These are phyloP conservation scores for Alfaro cultratus DNA, from an alignment of 2,797 vertebrate species.

Conservation along the genomic window DNA sequence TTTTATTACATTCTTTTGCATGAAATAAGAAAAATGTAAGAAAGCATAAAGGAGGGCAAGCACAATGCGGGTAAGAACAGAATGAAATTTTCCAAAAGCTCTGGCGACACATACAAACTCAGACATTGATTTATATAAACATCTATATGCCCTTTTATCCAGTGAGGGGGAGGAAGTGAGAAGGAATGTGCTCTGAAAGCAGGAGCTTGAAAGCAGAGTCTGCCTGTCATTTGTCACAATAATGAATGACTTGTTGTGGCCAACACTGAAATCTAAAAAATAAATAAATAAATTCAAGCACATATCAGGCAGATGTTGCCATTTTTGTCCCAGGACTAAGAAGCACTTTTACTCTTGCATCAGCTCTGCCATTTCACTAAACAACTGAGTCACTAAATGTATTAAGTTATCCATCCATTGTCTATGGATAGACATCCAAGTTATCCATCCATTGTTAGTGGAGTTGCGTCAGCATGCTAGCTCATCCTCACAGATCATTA, in stretches of 20 bases:
- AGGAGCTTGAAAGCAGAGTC: neutral
- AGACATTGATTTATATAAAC: neutral
- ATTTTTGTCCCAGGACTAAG: neutral
- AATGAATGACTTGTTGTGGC: neutral
- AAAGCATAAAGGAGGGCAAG: neutral
- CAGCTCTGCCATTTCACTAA: neutral
- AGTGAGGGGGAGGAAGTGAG: neutral
- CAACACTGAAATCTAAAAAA: neutral
- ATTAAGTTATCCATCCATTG: neutral
- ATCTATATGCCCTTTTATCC: neutral
- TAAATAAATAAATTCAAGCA: neutral
- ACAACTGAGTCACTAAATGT: neutral
- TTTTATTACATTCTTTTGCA: neutral
- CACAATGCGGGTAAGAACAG: neutral
- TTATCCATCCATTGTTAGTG: neutral
- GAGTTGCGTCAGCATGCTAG: neutral
- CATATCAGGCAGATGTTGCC: neutral
- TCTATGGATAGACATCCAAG: neutral
- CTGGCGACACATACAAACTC: neutral
- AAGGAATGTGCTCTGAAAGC: neutral
- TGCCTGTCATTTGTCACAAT: neutral
- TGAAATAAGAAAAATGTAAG: neutral
- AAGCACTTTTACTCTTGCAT: neutral
- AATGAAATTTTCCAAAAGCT: neutral
- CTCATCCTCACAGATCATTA: neutral